Evolutionary conservation across 2,797 vertebrate genomes (phyloP), one percentile per base, ranked within the genome.

Genomic region (Clarias platycephalus): DNA sequence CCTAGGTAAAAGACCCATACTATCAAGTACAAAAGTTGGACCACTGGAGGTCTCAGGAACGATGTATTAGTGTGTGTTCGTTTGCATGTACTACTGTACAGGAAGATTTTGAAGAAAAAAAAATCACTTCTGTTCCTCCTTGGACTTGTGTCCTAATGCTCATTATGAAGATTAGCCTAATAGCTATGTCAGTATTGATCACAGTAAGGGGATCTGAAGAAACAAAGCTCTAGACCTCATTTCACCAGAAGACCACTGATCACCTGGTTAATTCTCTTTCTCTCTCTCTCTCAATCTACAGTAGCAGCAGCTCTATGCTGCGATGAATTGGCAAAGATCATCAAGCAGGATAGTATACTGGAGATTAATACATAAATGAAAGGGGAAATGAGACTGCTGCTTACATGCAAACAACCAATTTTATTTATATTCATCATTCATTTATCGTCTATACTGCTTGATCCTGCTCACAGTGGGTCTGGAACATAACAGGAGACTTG

Each of bases 121-220:
- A 37, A 77, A 77, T 24, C 88, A 88, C 86, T 93, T 91, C 92
- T 92, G 89, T 90, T 87, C 91, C 91, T 92, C 91, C 83, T 6
- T 91, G 89, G 91, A 92, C 85, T 89, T 84, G 86, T 89, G 71
- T 90, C 88, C 87, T 87, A 86, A 89, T 87, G 90, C 88, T 94
- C 91, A 93, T 94, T 94, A 93, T 91, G 89, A 88, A 89, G 89
- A 92, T 91, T 91, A 89, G 91, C 90, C 92, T 94, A 93, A 94
- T 94, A 91, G 93, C 92, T 89, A 91, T 86, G 90, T 93, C 92
- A 92, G 93, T 94, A 94, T 91, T 93, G 93, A 94, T 92, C 92
- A 93, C 90, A 89, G 89, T 89, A 90, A 90, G 90, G 91, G 84
- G 83, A 92, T 57, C 62, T 86, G 26, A 57, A 60, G 26, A 58